Base-by-base conservation (phyloP, 2,888 invertebrate species). In the Ashinkailepas kermadecensis region DNA sequence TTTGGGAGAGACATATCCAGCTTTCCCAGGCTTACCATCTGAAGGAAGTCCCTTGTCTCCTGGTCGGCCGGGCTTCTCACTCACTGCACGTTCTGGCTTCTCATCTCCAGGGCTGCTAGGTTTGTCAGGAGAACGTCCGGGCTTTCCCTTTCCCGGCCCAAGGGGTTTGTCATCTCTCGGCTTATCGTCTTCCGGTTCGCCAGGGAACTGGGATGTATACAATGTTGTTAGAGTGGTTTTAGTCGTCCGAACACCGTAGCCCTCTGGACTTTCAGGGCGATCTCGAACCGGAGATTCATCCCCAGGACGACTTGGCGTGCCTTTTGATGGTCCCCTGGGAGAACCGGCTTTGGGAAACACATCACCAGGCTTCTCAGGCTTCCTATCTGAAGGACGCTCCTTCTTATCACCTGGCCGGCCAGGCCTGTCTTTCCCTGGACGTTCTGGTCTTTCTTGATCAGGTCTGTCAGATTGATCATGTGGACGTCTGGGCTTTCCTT, bases 11-110 rank as follows among this genome's bases (percentile, higher is more conserved):
- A 4, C 1, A 59, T 59, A 11, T 2, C 59, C 64, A 59, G 67
- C 25, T 57, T 64, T 57, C 74, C 58, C 10, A 62, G 23, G n/a
- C n/a, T 82, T 65, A 70, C 81, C 57, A 67, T 25, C 56, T 82
- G 64, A 13, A 54, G 21, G 80, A 15, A 8, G 56, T 57, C 3
- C 21, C 3, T 21, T 23, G 10, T 1, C 56, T n/a, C 54, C 56
- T 4, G 54, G 39, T 11, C n/a, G n/a, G 15, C 58, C 80, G 21
- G 23, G 80, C 54, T 59, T 59, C n/a, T n/a, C n/a, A n/a, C n/a
- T n/a, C n/a, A n/a, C n/a, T n/a, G n/a, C n/a, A n/a, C n/a, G n/a
- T n/a, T n/a, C n/a, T n/a, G 23, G 80, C 54, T 59, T 59, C 11
- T 15, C 59, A 59, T 59, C 59, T 59, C 7, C 59, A 59, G 59